Evolutionary conservation across 2,888 invertebrate genomes (phyloP).

Genomic region (Graphium colonna): DNA sequence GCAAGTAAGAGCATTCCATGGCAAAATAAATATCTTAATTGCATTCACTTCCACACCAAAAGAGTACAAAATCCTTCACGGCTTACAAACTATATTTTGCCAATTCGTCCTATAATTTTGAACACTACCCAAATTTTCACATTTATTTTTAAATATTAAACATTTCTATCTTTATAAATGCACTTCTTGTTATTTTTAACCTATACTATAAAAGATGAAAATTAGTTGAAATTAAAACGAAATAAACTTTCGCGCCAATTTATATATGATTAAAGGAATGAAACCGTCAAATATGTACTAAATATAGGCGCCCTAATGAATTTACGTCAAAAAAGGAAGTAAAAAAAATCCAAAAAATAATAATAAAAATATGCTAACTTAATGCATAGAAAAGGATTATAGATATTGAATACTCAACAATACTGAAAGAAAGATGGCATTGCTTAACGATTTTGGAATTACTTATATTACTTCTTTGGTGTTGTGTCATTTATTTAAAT

Average conservation of each 20-base stretch:
- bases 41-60: constrained; percentile 68
- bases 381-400: constrained; percentile 37
- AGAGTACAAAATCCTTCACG: constrained; percentile 72
- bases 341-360: constrained; percentile 10
- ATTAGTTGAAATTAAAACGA: constrained; percentile 17
- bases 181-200: constrained; percentile 69
- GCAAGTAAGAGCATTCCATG: constrained; percentile 25
- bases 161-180: constrained; percentile 74
- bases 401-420: constrained; percentile 62
- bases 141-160: constrained; percentile 63
- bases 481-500: constrained; percentile 63
- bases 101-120: constrained; percentile 57
- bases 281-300: constrained; percentile 23
- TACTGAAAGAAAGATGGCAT: constrained; percentile 72
- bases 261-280: too few relatives aligned
- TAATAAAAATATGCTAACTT: constrained; percentile 24
- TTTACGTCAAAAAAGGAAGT: constrained; percentile 13
- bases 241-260: constrained; percentile 20
- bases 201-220: constrained; percentile 46
- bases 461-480: constrained; percentile 71
- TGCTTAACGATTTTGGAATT: constrained; percentile 59
- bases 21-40: constrained; percentile 40
- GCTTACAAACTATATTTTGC: constrained; percentile 56
- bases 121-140: constrained; percentile 65
- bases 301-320: neutral